Percentiles rank a stretch among this genome's conserved stretches.
Conservation (phyloP, 30 jellyfish, hydroid and myxozoan species). For the Chironex yamaguchii region DNA sequence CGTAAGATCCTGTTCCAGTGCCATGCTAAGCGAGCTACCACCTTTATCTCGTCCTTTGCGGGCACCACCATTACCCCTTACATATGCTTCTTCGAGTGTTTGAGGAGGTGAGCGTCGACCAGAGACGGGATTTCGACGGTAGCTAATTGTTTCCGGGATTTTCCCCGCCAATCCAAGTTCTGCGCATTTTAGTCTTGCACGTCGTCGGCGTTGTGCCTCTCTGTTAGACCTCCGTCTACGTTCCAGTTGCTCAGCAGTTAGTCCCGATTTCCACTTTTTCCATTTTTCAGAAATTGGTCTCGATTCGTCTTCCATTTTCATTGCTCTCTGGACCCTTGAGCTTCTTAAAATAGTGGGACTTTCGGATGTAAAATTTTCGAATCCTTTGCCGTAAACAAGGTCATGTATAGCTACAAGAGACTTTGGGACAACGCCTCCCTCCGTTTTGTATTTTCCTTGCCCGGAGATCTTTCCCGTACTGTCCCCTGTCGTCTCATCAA, state of each 20-base stretch:
- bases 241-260: constrained; percentile 84
- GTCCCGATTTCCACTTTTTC: constrained; percentile 72
- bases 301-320: neutral
- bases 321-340: neutral
- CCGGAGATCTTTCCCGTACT: neutral
- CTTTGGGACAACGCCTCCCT: neutral
- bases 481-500: neutral
- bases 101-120: neutral
- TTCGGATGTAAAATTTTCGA: neutral
- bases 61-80: neutral
- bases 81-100: neutral
- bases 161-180: neutral
- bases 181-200: constrained; percentile 75
- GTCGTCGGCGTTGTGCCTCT: constrained; percentile 95
- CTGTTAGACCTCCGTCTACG: constrained; percentile 93
- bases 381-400: neutral
- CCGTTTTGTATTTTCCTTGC: neutral
- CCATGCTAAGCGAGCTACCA: neutral
- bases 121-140: neutral
- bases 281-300: constrained; percentile 15
- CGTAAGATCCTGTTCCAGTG: neutral
- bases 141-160: neutral
- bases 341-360: neutral
- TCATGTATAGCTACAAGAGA: neutral
- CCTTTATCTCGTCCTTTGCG: neutral